Evolutionary conservation across 2,113 vertebrate species (phyloP).

Genomic region (Lepisosteus oculatus): DNA sequence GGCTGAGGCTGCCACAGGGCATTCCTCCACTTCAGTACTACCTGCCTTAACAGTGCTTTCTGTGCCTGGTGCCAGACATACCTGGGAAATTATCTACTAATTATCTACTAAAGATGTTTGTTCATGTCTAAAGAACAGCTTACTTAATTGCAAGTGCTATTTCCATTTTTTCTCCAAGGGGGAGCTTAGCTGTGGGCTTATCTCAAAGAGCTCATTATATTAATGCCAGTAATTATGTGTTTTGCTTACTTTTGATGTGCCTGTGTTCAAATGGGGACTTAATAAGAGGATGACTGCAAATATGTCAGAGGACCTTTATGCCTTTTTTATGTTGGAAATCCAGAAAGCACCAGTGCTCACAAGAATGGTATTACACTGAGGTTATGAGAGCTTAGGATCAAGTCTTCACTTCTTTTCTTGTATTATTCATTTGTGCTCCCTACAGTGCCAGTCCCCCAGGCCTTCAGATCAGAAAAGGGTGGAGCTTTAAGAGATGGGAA

Average conservation of each 20-base stretch:
- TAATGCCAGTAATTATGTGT: constrained; percentile 82
- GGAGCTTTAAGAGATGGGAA: constrained; percentile 16
- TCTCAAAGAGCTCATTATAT: constrained; percentile 77
- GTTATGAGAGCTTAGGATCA: constrained; percentile 56
- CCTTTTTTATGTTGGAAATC: constrained; percentile 35
- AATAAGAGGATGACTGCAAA: constrained; percentile 62
- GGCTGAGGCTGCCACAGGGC: constrained; percentile 60
- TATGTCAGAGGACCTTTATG: constrained; percentile 54
- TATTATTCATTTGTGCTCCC: constrained; percentile 35
- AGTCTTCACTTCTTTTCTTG: constrained; percentile 45
- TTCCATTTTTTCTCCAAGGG: constrained; percentile 63
- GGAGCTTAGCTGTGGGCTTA: constrained; percentile 70
- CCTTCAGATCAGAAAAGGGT: constrained; percentile 37
- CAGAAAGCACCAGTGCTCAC: constrained; percentile 35
- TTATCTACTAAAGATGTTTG: constrained; percentile 84
- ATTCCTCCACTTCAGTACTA: constrained; percentile 58
- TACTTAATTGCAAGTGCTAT: constrained; percentile 75
- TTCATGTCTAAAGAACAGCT: constrained; percentile 74
- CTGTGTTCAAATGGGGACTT: constrained; percentile 58
- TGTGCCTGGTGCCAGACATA: constrained; percentile 72
- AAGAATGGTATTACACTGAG: constrained; percentile 46
- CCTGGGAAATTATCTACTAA: constrained; percentile 81
- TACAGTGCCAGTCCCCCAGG: constrained; percentile 25
- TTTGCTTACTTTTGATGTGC: constrained; percentile 74
- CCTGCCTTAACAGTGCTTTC: constrained; percentile 64